Evolutionary conservation across 2,113 vertebrate genomes (phyloP), one percentile per base, ranked within the genome.

Genomic region (Lota lota): DNA sequence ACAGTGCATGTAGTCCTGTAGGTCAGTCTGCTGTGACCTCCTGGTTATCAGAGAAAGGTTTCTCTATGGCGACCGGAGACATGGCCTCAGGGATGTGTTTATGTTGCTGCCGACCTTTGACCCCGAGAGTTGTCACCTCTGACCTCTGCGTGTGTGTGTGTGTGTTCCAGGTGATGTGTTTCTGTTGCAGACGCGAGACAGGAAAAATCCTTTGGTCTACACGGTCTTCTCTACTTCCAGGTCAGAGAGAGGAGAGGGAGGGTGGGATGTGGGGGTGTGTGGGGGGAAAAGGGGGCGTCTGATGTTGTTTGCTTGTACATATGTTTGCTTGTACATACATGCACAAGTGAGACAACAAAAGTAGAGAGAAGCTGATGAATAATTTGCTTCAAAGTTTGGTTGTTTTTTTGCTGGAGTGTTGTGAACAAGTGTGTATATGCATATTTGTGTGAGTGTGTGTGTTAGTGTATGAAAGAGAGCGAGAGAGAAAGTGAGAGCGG

Each of bases 151-250:
- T 65, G 62, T 64, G 33, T 64, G n/a, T n/a, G 53, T 74, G 70
- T 64, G 74, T 64, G 82, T 76, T 79, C 66, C 90, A 98, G 97
- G 94, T 61, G 96, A 99, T 0, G 94, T 97, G 61, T 99, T 98
- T 77, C 87, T 99, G 85, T 85, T 99, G 79, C 94, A 95, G 79
- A 96, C 95, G 0, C 88, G 91, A 69, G 97, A 99, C 91, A 93
- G 91, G 73, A 95, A 94, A 79, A 96, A 95, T 76, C 96, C 96
- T 0, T 90, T 99, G 77, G 91, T 99, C 77, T 99, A 99, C 0
- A 91, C 95, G 0, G 82, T 96, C 84, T 99, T 99, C 83, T 94
- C 96, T 40, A 97, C 95, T 22, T 96, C 97, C 88, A 99, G 97
- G 95, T 97, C 58, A 79, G 91, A 84, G 68, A 17, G 22, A 18